Conservation (phyloP, 2,113 vertebrate genomes). For the Malurus cyaneus region DNA sequence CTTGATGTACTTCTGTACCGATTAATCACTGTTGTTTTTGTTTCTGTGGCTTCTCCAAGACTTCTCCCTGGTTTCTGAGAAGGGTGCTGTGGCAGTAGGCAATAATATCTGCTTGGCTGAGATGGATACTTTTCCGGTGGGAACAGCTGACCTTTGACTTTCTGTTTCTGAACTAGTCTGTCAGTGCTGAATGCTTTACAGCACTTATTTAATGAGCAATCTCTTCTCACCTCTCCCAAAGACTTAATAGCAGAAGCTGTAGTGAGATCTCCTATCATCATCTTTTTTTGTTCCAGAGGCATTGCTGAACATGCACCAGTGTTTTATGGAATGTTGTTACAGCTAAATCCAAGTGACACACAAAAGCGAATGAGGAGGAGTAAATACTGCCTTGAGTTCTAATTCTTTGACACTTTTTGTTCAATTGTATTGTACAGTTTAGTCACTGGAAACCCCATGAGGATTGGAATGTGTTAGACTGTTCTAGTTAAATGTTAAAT, state of each 20-base stretch:
- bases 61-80: neutral
- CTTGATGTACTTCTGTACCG: neutral
- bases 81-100: neutral
- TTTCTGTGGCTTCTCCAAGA: constrained; percentile 1
- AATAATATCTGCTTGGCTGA: constrained; percentile 7
- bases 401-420: constrained; percentile 7
- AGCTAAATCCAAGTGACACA: neutral
- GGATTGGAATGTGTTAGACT: neutral
- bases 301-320: neutral
- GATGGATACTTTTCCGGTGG: neutral
- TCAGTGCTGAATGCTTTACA: constrained; percentile 30
- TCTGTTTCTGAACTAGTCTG: constrained; percentile 30
- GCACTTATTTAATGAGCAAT: constrained; percentile 57
- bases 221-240: constrained; percentile 44
- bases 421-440: neutral
- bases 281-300: constrained; percentile 12
- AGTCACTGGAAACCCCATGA: neutral
- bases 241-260: constrained; percentile 62
- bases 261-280: constrained; percentile 54
- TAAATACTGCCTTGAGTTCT: neutral
- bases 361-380: neutral
- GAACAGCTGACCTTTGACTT: constrained; percentile 29
- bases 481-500: neutral
- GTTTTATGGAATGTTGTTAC: neutral
- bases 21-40: neutral